Percentiles rank a stretch among this genome's conserved stretches.
phyloP scores from a whole-genome alignment of 2,888 invertebrate species.

The Cataglyphis rosenhaueri region DNA sequence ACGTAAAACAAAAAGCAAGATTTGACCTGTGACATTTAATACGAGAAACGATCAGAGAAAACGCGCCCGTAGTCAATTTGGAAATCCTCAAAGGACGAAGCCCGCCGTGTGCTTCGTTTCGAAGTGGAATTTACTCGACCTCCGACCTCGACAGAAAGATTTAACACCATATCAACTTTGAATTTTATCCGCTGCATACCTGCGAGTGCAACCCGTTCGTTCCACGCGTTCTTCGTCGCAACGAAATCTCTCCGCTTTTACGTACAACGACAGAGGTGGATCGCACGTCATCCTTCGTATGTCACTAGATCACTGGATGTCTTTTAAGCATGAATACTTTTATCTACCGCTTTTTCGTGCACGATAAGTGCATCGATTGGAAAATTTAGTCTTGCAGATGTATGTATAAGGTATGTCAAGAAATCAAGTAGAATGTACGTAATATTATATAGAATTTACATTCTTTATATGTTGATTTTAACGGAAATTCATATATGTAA shows the following conservation, averaged over 20 bases:
- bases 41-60: constrained; percentile 1
- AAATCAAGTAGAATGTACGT: neutral
- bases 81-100: constrained; percentile 34
- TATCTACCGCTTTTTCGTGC: constrained; percentile 28
- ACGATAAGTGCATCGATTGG: constrained; percentile 67
- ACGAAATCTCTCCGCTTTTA: constrained; percentile 15
- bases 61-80: constrained; percentile 17
- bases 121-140: constrained; percentile 37
- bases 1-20: constrained; percentile 13
- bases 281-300: constrained; percentile 30
- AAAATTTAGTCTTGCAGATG: constrained; percentile 43
- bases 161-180: constrained; percentile 43
- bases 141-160: constrained; percentile 42
- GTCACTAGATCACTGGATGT: constrained; percentile 44
- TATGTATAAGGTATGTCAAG: neutral
- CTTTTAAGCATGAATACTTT: constrained; percentile 22
- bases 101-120: neutral
- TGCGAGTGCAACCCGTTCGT: constrained; percentile 24
- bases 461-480: neutral
- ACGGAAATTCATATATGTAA: neutral
- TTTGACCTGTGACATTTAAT: neutral
- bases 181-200: constrained; percentile 35
- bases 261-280: constrained; percentile 4
- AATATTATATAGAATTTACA: neutral
- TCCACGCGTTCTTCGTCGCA: constrained; percentile 19